Evolutionary conservation across 2,888 invertebrate species (phyloP).

Genomic region (Torymus tubicola): DNA sequence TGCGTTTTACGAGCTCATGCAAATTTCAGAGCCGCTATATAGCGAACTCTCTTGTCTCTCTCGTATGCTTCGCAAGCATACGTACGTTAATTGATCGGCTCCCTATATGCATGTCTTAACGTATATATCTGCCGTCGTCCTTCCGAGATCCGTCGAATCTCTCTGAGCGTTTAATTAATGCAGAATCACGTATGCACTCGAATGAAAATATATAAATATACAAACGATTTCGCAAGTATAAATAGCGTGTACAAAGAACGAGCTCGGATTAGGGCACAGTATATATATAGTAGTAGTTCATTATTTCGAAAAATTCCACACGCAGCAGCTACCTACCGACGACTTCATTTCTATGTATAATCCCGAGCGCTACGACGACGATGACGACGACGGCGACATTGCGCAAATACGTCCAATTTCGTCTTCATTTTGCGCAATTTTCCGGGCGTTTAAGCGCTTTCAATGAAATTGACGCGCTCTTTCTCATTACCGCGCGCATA

Average conservation of each 20-base stretch:
- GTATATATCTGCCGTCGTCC: slow-evolving; percentile 3
- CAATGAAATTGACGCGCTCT: slow-evolving; percentile 2
- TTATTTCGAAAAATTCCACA: too few relatives aligned
- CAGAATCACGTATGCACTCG: too few relatives aligned
- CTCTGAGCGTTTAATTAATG: too few relatives aligned
- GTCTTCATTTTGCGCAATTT: slow-evolving; percentile 30
- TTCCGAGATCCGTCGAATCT: not conserved
- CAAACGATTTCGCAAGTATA: too few relatives aligned
- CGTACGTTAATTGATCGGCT: slow-evolving; percentile 16
- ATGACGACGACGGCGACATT: not conserved
- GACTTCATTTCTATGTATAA: too few relatives aligned
- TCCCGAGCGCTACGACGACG: too few relatives aligned
- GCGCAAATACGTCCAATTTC: slow-evolving; percentile 1
- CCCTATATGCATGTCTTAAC: not conserved
- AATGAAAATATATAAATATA: too few relatives aligned
- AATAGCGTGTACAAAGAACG: too few relatives aligned
- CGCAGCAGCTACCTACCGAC: too few relatives aligned
- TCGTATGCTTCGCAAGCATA: not conserved
- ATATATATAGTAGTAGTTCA: too few relatives aligned
- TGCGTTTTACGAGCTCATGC: slow-evolving; percentile 27
- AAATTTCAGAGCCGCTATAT: slow-evolving; percentile 14
- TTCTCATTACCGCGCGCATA: not conserved
- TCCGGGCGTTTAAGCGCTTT: slow-evolving; percentile 9
- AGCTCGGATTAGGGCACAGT: too few relatives aligned
- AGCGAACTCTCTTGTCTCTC: not conserved